phyloP scores from a whole-genome alignment of 2,113 vertebrate species.

The Chionomys nivalis region DNA sequence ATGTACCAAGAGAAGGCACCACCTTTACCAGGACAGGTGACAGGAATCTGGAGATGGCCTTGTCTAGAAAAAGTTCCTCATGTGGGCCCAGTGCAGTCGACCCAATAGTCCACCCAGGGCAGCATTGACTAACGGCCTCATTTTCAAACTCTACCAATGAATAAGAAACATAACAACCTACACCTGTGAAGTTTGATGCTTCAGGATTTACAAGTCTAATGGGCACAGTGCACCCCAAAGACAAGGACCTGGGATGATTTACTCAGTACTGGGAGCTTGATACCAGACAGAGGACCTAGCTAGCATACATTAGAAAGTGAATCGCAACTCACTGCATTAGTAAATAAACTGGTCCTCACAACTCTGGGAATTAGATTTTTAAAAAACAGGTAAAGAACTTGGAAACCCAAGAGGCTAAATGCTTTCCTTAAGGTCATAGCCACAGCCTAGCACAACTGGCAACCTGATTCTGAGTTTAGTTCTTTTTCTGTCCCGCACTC shows the following conservation, averaged over 20 bases:
- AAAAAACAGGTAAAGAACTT: neutral
- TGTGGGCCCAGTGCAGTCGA: neutral
- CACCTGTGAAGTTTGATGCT: accelerated
- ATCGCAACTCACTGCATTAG: neutral
- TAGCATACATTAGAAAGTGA: neutral
- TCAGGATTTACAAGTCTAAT: neutral
- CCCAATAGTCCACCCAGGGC: accelerated
- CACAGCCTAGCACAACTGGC: neutral
- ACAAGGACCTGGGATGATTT: neutral
- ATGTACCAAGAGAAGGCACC: neutral
- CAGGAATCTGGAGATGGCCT: neutral
- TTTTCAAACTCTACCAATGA: neutral
- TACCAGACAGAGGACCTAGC: neutral
- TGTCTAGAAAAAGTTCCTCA: neutral
- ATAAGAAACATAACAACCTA: neutral
- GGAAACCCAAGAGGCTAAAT: neutral
- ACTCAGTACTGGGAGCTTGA: neutral
- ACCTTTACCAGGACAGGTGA: neutral
- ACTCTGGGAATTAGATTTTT: neutral
- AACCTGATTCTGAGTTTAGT: neutral
- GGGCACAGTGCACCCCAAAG: accelerated
- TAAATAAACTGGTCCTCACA: neutral
- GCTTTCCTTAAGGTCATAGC: neutral
- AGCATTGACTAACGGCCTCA: neutral
- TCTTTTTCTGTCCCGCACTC: neutral